These are phyloP conservation scores for Oscheius sp. DNA, from an alignment of 2,888 invertebrate genomes.

Conservation along the genomic window DNA sequence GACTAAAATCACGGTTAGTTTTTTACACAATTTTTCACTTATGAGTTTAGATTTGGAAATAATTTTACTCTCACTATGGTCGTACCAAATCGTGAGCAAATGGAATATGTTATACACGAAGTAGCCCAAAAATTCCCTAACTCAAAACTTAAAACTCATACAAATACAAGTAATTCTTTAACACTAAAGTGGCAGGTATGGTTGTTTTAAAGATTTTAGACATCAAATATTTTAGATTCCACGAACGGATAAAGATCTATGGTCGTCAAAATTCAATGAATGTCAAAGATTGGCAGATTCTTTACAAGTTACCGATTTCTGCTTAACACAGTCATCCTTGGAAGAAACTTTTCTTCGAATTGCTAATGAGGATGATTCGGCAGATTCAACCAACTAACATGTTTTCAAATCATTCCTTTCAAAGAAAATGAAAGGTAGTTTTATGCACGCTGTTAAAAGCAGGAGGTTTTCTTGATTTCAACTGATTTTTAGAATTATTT, in stretches of 20 bases:
- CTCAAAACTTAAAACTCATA: conserved; percentile 44
- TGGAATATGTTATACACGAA: conserved; percentile 12
- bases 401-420: too few relatives aligned
- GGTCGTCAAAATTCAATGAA: conserved; percentile 60
- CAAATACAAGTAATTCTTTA: conserved; percentile 42
- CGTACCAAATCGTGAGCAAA: conserved; percentile 10
- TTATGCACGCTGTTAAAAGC: too few relatives aligned
- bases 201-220: neutral
- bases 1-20: conserved; percentile 64
- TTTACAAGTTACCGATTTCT: conserved; percentile 60
- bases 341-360: conserved; percentile 67
- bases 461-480: too few relatives aligned
- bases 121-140: conserved; percentile 32
- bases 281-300: conserved; percentile 57
- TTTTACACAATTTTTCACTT: neutral
- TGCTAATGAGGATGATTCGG: neutral
- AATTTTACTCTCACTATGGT: conserved; percentile 57
- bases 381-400: too few relatives aligned
- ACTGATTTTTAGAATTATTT: too few relatives aligned
- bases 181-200: conserved; percentile 57
- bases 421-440: too few relatives aligned
- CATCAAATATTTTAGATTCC: conserved; percentile 46
- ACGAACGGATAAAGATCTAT: conserved; percentile 48
- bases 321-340: conserved; percentile 68
- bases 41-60: conserved; percentile 56